phyloP scores from a whole-genome alignment of 2,888 invertebrate genomes.

The Andrena hattorfiana region DNA sequence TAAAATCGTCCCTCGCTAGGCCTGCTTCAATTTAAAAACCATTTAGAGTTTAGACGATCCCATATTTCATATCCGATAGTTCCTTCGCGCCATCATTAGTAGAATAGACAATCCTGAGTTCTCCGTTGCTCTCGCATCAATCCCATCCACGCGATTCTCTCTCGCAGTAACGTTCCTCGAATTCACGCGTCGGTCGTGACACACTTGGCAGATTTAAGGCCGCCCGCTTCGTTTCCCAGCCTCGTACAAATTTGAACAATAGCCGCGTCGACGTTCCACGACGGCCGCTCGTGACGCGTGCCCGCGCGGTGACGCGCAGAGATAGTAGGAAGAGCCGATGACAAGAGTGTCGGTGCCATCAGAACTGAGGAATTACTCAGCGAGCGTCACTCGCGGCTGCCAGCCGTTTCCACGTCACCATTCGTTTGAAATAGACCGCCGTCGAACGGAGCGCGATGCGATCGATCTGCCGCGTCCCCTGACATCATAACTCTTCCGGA shows the following conservation, averaged over 20 bases:
- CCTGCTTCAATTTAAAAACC: no score
- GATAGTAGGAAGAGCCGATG: slow-evolving; percentile 45
- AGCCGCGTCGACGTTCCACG: slow-evolving; percentile 39
- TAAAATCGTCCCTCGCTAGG: no score
- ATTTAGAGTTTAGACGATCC: no score
- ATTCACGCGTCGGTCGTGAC: slow-evolving; percentile 35
- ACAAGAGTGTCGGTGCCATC: slow-evolving; percentile 49
- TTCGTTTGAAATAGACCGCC: slow-evolving; percentile 28
- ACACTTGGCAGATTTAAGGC: slow-evolving; percentile 50
- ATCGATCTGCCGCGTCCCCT: not conserved
- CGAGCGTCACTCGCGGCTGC: slow-evolving; percentile 32
- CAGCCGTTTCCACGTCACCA: slow-evolving; percentile 33
- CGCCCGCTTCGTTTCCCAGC: slow-evolving; percentile 37
- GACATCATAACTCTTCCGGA: not conserved
- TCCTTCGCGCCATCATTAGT: no score
- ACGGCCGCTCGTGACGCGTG: slow-evolving; percentile 42
- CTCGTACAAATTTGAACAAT: slow-evolving; percentile 45
- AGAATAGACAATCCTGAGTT: no score
- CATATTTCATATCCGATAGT: no score
- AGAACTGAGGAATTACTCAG: slow-evolving; percentile 51
- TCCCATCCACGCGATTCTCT: not conserved
- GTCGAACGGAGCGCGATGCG: not conserved
- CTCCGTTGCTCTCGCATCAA: no score
- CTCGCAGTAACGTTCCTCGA: not conserved
- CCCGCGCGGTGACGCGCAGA: slow-evolving; percentile 53